These are phyloP conservation scores for Uropsilus gracilis DNA, from an alignment of 2,113 vertebrate species.

Conservation along the genomic window DNA sequence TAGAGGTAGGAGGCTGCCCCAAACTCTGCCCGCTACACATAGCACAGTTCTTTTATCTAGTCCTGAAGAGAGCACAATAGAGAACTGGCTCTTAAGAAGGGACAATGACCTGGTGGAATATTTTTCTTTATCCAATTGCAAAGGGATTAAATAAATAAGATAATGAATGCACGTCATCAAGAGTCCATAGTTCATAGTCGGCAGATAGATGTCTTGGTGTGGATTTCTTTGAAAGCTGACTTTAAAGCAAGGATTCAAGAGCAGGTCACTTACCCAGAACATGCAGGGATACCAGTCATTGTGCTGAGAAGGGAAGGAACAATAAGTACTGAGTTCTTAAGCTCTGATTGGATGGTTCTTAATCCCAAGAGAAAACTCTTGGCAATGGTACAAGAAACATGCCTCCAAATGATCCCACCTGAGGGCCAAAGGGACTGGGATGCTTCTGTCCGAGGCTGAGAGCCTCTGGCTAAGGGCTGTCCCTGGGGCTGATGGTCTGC, in stretches of 20 bases:
- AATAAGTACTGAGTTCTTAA: neutral
- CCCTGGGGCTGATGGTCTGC: neutral
- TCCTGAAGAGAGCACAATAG: neutral
- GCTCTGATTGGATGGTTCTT: neutral
- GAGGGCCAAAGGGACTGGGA: neutral
- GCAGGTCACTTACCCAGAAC: neutral
- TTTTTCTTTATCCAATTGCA: neutral
- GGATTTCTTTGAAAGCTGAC: neutral
- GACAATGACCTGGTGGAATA: neutral
- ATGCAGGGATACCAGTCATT: neutral
- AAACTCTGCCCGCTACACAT: neutral
- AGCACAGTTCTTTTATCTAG: neutral
- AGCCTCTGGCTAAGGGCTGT: neutral
- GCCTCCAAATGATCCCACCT: constrained; percentile 14
- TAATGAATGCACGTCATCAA: neutral
- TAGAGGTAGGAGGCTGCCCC: neutral
- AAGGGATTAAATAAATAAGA: neutral
- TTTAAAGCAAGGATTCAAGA: constrained; percentile 15
- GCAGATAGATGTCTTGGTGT: neutral
- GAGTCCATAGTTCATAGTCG: neutral
- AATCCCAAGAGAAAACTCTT: neutral
- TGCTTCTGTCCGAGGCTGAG: neutral
- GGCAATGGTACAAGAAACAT: neutral
- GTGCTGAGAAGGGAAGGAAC: neutral
- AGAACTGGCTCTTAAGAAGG: neutral